Conservation (phyloP, 1,140 invertebrate genomes). For the Achroia grisella region DNA sequence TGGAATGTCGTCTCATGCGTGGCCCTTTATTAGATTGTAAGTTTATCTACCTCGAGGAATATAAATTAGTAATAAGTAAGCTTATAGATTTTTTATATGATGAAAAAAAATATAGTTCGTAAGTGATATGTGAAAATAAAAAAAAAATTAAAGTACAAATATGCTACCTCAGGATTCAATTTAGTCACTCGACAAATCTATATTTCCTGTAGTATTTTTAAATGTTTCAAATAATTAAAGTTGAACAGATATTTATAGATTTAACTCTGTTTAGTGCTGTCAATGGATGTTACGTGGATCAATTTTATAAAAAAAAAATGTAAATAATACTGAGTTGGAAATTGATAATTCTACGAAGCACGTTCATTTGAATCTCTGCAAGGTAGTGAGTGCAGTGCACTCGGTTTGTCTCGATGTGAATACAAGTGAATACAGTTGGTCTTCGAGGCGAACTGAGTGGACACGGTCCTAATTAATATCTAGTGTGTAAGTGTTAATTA, state of each 20-base stretch:
- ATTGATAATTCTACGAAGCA: constrained; percentile 12
- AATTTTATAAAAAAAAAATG: constrained; percentile 28
- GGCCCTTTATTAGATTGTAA: constrained; percentile 56
- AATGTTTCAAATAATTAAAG: constrained; percentile 25
- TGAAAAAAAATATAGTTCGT: constrained; percentile 50
- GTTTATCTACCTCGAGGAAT: constrained; percentile 73
- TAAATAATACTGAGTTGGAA: constrained; percentile 23
- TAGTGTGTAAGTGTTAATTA: constrained; percentile 62
- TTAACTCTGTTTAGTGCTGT: not conserved
- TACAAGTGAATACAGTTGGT: no score
- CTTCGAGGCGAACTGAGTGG: constrained; percentile 30
- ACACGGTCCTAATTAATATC: constrained; percentile 38
- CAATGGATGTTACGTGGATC: constrained; percentile 29
- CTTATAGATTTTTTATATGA: constrained; percentile 71
- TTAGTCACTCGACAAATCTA: constrained; percentile 33
- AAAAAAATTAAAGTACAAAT: constrained; percentile 69
- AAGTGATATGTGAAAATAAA: constrained; percentile 51
- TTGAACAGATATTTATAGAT: constrained; percentile 15
- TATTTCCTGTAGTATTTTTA: constrained; percentile 31
- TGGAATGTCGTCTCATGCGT: constrained; percentile 40
- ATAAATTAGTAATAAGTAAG: constrained; percentile 60
- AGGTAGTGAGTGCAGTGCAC: constrained; percentile 52
- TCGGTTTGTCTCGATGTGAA: constrained; percentile 21
- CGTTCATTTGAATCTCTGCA: constrained; percentile 61
- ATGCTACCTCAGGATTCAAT: constrained; percentile 73